Percentiles rank a stretch among this genome's conserved stretches.
phyloP scores from a whole-genome alignment of 1,140 invertebrate species.

The Bombus ignitus region DNA sequence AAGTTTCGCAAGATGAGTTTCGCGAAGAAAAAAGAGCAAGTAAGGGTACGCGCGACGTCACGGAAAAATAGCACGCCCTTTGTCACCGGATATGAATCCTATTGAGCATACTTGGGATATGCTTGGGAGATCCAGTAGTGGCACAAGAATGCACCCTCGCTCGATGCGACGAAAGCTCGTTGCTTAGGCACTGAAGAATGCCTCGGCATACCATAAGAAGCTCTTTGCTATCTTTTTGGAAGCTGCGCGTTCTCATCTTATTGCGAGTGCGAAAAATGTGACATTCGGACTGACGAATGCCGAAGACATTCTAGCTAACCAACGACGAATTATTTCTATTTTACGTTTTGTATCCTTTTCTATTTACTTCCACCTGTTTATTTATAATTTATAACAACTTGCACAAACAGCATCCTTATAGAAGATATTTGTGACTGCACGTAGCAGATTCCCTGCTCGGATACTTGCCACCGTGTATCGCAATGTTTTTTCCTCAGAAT shows the following conservation, averaged over 20 bases:
- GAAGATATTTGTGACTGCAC: no score
- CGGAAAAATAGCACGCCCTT: conserved; percentile 64
- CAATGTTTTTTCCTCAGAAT: background rate
- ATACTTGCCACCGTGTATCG: background rate
- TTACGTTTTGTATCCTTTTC: conserved; percentile 14
- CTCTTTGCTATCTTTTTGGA: conserved; percentile 60
- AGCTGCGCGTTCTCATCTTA: conserved; percentile 52
- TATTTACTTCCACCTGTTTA: background rate
- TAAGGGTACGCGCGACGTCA: conserved; percentile 46
- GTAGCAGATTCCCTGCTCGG: no score
- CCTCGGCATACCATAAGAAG: conserved; percentile 60
- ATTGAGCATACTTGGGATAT: conserved; percentile 71
- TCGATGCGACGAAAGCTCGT: conserved; percentile 66
- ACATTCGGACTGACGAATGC: conserved; percentile 49
- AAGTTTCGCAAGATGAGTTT: conserved; percentile 23
- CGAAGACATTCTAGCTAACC: conserved; percentile 22
- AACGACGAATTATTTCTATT: conserved; percentile 40
- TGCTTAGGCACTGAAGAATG: conserved; percentile 69
- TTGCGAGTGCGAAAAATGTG: conserved; percentile 51
- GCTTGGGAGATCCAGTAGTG: conserved; percentile 47
- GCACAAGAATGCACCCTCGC: conserved; percentile 65
- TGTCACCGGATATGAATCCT: conserved; percentile 72
- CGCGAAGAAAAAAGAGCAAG: conserved; percentile 19
- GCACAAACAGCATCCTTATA: no score
- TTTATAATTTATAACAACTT: background rate